These are phyloP conservation scores for Mungos mungo DNA, from an alignment of 2,113 vertebrate species.

Conservation along the genomic window DNA sequence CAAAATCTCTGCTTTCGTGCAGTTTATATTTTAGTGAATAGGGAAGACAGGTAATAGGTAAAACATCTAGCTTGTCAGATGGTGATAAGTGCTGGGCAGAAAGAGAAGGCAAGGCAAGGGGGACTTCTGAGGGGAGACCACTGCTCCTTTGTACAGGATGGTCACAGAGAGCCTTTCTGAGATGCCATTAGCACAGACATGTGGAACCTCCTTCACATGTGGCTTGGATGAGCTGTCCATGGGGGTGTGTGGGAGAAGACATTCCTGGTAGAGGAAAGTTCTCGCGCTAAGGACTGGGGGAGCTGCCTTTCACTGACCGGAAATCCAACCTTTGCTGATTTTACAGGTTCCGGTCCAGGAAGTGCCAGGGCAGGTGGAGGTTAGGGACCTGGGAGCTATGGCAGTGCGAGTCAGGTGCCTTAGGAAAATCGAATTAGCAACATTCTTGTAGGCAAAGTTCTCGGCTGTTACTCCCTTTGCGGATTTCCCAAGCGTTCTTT, in stretches of 20 bases:
- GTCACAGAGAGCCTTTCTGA: neutral
- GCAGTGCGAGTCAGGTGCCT: neutral
- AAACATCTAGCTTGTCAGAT: neutral
- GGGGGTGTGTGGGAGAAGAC: neutral
- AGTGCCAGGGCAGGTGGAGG: neutral
- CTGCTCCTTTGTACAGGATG: neutral
- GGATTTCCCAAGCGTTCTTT: neutral
- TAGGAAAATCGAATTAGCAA: neutral
- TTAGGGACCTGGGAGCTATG: neutral
- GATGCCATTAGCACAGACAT: neutral
- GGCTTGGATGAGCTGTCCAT: neutral
- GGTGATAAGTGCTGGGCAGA: neutral
- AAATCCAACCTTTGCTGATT: neutral
- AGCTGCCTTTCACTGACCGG: neutral
- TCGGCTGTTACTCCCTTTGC: neutral
- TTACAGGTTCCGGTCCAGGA: neutral
- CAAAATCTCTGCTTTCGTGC: neutral
- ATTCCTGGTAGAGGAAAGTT: neutral
- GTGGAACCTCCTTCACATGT: neutral
- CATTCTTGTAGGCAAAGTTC: neutral
- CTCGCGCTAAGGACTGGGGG: neutral
- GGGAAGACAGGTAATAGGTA: neutral
- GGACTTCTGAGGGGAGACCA: neutral
- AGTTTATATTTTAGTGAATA: neutral
- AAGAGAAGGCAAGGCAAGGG: neutral